These are phyloP conservation scores for Styela clava DNA, from an alignment of 23 tunicate genomes.

Conservation along the genomic window DNA sequence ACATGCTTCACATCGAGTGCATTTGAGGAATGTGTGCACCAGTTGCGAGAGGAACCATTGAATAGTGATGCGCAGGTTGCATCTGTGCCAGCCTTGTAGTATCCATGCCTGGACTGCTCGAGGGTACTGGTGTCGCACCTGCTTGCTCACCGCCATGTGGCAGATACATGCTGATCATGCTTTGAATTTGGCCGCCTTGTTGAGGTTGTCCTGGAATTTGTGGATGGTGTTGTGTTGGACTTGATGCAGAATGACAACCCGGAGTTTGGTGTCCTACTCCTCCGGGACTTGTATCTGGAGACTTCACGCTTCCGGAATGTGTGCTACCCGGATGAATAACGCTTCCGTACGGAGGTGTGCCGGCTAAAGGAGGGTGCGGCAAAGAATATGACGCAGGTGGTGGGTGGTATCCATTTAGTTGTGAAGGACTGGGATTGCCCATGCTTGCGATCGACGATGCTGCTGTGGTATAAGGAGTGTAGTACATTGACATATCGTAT, in stretches of 20 bases:
- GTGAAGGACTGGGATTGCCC: conserved; percentile 52
- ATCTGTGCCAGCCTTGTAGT: conserved; percentile 12
- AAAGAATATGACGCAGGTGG: conserved; percentile 42
- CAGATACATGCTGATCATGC: conserved; percentile 31
- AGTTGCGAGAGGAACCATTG: background rate
- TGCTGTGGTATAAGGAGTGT: conserved; percentile 37
- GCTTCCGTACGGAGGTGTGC: conserved; percentile 18
- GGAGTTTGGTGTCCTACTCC: conserved; percentile 23
- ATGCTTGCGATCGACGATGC: conserved; percentile 64
- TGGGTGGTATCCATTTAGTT: conserved; percentile 55
- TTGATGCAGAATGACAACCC: conserved; percentile 8
- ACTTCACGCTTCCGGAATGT: conserved; percentile 8
- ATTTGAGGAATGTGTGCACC: conserved; percentile 24
- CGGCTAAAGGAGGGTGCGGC: conserved; percentile 35
- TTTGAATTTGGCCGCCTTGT: conserved; percentile 25
- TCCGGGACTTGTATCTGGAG: conserved; percentile 27
- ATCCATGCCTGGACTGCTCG: conserved; percentile 24
- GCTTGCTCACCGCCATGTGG: conserved; percentile 16
- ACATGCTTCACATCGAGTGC: conserved; percentile 25
- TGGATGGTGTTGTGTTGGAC: conserved; percentile 21
- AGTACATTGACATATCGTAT: conserved; percentile 67
- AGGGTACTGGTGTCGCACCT: conserved; percentile 16
- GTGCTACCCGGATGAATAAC: conserved; percentile 7
- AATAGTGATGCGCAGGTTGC: conserved; percentile 15
- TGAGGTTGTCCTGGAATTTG: background rate